These are phyloP conservation scores for Mantis religiosa DNA, from an alignment of 2,888 invertebrate genomes.

Conservation along the genomic window DNA sequence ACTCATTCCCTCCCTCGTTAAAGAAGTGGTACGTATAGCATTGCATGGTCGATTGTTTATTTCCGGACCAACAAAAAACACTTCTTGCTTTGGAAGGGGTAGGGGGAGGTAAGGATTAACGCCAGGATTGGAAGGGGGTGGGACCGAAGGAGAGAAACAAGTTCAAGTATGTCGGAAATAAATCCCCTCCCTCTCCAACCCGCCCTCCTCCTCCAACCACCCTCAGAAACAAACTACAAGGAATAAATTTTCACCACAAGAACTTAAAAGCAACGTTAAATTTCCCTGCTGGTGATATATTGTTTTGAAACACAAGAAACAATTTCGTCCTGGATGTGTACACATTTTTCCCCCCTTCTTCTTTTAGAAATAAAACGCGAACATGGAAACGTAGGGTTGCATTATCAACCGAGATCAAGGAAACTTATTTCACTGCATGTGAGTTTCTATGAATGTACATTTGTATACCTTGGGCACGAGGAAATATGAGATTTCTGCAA, in stretches of 20 bases:
- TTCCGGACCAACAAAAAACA: conserved; percentile 4
- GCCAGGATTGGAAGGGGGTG: background rate
- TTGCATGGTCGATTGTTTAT: background rate
- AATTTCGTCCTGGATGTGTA: background rate
- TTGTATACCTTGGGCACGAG: background rate
- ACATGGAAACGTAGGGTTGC: background rate
- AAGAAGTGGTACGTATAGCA: background rate
- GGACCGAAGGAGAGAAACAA: background rate
- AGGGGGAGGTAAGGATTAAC: conserved; percentile 1
- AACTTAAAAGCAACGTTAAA: conserved; percentile 13
- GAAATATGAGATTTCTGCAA: background rate
- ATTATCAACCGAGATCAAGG: background rate
- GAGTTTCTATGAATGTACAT: background rate
- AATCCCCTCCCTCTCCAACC: background rate
- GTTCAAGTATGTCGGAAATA: conserved; percentile 13
- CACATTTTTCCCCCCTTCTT: background rate
- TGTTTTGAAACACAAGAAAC: background rate
- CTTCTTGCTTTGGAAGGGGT: background rate
- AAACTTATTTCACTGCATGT: background rate
- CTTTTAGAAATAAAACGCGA: background rate
- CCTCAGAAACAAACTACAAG: background rate
- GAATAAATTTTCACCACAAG: background rate
- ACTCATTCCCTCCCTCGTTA: background rate
- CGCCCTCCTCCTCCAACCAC: background rate
- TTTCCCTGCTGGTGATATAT: conserved; percentile 1